phyloP scores from a whole-genome alignment of 2,888 invertebrate genomes.

The Scaptomyza flava region DNA sequence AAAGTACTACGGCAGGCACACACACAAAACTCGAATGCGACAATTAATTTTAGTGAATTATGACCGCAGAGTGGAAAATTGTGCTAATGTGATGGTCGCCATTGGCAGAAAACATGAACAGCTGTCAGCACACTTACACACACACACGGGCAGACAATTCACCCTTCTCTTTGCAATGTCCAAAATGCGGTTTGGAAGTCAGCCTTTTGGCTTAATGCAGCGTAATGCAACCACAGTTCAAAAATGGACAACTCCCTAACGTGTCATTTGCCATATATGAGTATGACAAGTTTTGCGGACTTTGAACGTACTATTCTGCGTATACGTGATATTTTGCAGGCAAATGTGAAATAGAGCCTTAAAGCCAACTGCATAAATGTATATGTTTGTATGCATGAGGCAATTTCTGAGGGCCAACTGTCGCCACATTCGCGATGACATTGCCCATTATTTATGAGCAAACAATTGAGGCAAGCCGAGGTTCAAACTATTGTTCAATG shows the following conservation, averaged over 20 bases:
- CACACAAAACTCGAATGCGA: slow-evolving; percentile 63
- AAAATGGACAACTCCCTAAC: slow-evolving; percentile 53
- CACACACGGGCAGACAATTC: background rate
- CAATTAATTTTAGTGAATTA: slow-evolving; percentile 77
- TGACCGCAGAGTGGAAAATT: slow-evolving; percentile 71
- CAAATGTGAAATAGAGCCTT: slow-evolving; percentile 24
- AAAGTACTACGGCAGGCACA: slow-evolving; percentile 9
- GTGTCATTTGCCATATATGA: slow-evolving; percentile 66
- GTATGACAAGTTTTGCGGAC: slow-evolving; percentile 37
- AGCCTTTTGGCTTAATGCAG: slow-evolving; percentile 45
- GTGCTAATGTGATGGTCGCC: slow-evolving; percentile 69
- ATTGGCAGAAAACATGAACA: slow-evolving; percentile 63
- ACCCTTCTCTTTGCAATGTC: slow-evolving; percentile 29
- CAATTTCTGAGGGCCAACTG: slow-evolving; percentile 62
- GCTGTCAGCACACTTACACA: slow-evolving; percentile 56
- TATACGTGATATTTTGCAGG: slow-evolving; percentile 59
- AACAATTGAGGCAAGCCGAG: slow-evolving; percentile 66
- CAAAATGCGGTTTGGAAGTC: slow-evolving; percentile 54
- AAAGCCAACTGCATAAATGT: slow-evolving; percentile 26
- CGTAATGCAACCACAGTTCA: slow-evolving; percentile 54
- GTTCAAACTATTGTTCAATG: slow-evolving; percentile 66
- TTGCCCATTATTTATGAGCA: slow-evolving; percentile 70
- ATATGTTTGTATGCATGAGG: slow-evolving; percentile 8
- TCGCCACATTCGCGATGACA: slow-evolving; percentile 56
- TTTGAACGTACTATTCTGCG: slow-evolving; percentile 29